Base-by-base conservation (phyloP, 2,888 invertebrate species). In the Meliscaeva auricollis region DNA sequence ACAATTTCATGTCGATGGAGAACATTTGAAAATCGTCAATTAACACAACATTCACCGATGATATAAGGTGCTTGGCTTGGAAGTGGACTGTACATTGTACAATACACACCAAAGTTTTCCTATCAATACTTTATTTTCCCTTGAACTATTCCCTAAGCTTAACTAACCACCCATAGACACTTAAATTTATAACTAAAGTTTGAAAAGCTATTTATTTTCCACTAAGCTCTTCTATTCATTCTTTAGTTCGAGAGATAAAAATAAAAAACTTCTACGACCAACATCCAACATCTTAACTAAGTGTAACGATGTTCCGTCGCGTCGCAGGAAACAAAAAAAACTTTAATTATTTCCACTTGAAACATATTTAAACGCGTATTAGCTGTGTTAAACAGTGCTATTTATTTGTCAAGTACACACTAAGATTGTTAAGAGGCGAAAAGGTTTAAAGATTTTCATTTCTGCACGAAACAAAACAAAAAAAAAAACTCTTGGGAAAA, bases 341-440 rank as follows among this genome's bases (percentile, higher is more conserved):
- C 62, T 64, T 64, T 30, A 64, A 64, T 30, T 64, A 64, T 32
- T 64, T 64, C 64, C 64, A 66, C 66, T 66, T 50, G 46, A 66
- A 66, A 38, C 48, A 50, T 13, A 38, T 50, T 66, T 22, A 64
- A 66, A 66, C 26, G 38, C 17, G 30, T 38, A 50, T 46, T 26
- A 48, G 41, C 35, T 17, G 20, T 38, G 66, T 66, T 30, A 66
- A 66, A 35, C 50, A 50, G 48, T 35, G 20, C 50, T 50, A 35
- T 66, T 66, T 50, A 66, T 50, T 50, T 48, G 17, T 48, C 17
- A 66, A 66, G 66, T 50, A 48, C 62, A 15, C 35, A 32, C 66
- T 66, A 66, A 46, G n/a, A n/a, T 48, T 22, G 35, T 50, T 38
- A 66, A 66, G 22, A 35, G 50, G 66, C 48, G 20, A 50, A 30